Evolutionary conservation across 2,888 invertebrate genomes (phyloP), one percentile per base, ranked within the genome.

Genomic region (Cataglyphis rosenhaueri): DNA sequence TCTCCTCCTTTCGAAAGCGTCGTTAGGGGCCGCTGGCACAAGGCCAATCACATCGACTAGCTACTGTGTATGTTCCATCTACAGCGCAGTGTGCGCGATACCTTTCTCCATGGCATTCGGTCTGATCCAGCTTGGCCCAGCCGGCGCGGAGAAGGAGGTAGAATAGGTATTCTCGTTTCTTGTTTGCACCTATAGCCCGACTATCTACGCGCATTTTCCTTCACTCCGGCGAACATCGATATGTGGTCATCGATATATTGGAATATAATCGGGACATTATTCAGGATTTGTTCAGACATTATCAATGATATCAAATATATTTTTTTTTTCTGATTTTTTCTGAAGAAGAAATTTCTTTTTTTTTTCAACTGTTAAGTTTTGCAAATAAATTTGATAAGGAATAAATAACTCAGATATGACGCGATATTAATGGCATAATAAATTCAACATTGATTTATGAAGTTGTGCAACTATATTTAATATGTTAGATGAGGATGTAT

Each of bases 31-130:
- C 89, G 86, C 92, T 94, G 94, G 94, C 94, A 92, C 89, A 85
- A 89, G 90, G 93, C 94, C 94, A 94, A 94, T 94, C 93, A 93
- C 93, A 93, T 94, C 93, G 94, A 92, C 94, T 93, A 91, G 91
- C 91, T 92, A 91, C 91, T 91, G 91, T 93, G 91, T 93, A 93
- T 88, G 91, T 92, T 91, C 90, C 89, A 85, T 82, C 48, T 84
- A 87, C 84, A 83, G 88, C 88, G 87, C 74, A 83, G 83, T 83
- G 85, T 87, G 84, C 81, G 84, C 85, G 87, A 81, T 84, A 66
- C 68, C 82, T 71, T 61, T 66, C 84, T 76, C 84, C 48, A 25
- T 55, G 61, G 57, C 70, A 78, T 84, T 85, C 78, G 87, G 82
- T 84, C 88, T 85, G 85, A 85, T 90, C 90, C 88, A 85, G 88